These are phyloP conservation scores for Callyntrura guangdongensis DNA, from an alignment of 2,888 invertebrate species.

Conservation along the genomic window DNA sequence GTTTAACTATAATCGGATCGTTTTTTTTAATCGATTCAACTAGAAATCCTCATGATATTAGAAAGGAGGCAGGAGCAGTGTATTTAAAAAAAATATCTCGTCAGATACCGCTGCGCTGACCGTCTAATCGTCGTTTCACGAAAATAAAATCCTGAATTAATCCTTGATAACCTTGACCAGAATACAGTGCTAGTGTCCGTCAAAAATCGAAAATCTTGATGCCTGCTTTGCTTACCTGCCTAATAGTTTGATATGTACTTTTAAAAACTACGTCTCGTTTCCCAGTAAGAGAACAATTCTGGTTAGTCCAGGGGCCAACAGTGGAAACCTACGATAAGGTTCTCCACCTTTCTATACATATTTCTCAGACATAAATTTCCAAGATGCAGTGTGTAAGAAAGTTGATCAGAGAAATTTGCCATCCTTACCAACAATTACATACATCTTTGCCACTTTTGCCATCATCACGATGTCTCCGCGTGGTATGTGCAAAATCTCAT, in stretches of 20 bases:
- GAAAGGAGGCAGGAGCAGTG: no score
- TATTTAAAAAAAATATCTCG: no score
- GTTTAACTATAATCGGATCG: no score
- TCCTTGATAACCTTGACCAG: no score
- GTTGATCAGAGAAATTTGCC: neutral
- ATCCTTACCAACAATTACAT: neutral
- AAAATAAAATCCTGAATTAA: no score
- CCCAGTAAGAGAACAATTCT: neutral
- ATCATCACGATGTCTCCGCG: constrained; percentile 26
- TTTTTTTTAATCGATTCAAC: no score
- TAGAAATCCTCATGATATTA: no score
- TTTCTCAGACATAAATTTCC: neutral
- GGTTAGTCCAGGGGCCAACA: no score
- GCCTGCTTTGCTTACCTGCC: neutral
- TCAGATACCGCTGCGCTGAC: no score
- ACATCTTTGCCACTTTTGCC: no score
- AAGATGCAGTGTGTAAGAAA: constrained; percentile 27
- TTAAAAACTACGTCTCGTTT: neutral
- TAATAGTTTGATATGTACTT: neutral
- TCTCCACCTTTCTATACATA: neutral
- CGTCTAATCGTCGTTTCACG: no score
- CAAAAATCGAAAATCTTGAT: neutral
- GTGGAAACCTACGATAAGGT: no score
- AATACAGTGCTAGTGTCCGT: neutral
- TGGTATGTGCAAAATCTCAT: constrained; percentile 9